These are phyloP conservation scores for Tetramorium bicarinatum DNA, from an alignment of 2,888 invertebrate species.

Conservation along the genomic window DNA sequence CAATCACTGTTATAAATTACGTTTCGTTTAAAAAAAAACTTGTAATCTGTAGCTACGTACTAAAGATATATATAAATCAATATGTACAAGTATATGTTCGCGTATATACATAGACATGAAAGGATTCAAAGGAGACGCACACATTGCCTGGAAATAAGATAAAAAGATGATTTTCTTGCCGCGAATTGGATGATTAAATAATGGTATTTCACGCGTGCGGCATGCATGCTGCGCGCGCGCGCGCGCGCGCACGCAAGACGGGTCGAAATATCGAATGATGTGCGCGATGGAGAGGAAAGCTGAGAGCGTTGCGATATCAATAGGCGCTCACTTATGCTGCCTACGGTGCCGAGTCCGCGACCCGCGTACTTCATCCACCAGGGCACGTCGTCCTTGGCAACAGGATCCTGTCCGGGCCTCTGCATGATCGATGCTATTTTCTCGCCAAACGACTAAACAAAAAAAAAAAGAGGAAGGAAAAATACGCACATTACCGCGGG, in stretches of 20 bases:
- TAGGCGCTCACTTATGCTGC: constrained; percentile 91
- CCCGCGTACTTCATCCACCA: constrained; percentile 97
- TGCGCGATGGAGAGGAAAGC: background rate
- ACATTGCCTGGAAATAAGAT: background rate
- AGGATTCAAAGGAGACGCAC: background rate
- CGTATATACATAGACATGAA: background rate
- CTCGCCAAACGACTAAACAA: constrained; percentile 91
- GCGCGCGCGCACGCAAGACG: too few relatives aligned
- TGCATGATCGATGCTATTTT: constrained; percentile 93
- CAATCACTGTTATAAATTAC: constrained; percentile 7
- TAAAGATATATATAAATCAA: background rate
- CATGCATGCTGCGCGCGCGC: background rate
- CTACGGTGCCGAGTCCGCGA: constrained; percentile 93
- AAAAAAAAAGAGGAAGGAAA: constrained; percentile 70
- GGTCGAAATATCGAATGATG: background rate
- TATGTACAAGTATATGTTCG: background rate
- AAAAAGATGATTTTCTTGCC: background rate
- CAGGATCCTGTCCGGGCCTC: constrained; percentile 93
- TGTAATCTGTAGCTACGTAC: background rate
- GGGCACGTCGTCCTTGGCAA: constrained; percentile 93
- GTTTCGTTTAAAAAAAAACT: background rate
- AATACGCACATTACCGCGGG: background rate
- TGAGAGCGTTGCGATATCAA: background rate
- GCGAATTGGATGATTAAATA: background rate
- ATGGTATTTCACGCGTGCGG: background rate